phyloP scores from a whole-genome alignment of 2,888 invertebrate species.

The Rhagium mordax region DNA sequence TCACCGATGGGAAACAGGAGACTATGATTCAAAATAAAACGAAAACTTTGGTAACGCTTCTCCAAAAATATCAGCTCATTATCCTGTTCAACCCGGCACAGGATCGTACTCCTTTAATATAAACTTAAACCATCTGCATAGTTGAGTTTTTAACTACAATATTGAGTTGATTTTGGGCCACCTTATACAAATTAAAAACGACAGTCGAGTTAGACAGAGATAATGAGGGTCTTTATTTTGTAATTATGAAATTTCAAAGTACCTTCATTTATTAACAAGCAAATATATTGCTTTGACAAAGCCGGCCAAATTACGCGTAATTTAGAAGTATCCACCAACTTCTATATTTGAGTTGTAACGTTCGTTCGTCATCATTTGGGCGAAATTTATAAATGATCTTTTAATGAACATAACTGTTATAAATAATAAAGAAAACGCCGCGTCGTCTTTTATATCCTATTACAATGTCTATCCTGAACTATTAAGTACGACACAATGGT shows the following conservation, averaged over 20 bases:
- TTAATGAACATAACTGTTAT: neutral
- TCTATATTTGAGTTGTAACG: neutral
- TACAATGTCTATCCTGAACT: neutral
- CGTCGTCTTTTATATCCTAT: neutral
- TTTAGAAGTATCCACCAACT: neutral
- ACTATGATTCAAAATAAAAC: too few relatives aligned
- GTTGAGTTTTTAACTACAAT: too few relatives aligned
- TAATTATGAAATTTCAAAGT: neutral
- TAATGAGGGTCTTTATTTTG: neutral
- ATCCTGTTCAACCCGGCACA: too few relatives aligned
- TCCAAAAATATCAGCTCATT: too few relatives aligned
- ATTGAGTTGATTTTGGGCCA: too few relatives aligned
- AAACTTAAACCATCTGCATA: too few relatives aligned
- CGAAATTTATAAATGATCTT: neutral
- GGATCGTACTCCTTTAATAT: too few relatives aligned
- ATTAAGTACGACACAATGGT: slow-evolving; percentile 17
- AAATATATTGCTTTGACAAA: neutral
- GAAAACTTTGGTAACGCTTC: too few relatives aligned
- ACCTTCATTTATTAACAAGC: neutral
- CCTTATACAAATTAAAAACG: neutral
- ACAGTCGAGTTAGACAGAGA: neutral
- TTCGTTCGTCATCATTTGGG: neutral
- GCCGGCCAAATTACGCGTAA: neutral
- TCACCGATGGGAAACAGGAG: too few relatives aligned
- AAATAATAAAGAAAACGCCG: neutral